phyloP scores from a whole-genome alignment of 2,797 vertebrate species.

The Hydrocynus forskahlii region DNA sequence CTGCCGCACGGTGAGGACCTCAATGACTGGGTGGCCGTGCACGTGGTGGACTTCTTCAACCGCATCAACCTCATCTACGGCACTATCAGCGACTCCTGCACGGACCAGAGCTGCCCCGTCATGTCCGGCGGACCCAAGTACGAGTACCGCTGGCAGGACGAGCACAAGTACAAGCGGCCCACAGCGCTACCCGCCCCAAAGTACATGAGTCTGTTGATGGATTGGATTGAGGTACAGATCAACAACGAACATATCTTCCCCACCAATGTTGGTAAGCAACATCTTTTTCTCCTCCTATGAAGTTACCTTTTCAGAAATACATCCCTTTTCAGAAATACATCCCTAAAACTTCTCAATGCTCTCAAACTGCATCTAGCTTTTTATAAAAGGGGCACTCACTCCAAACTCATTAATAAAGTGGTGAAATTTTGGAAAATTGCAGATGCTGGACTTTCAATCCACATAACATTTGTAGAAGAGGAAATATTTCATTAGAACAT shows the following conservation, averaged over 20 bases:
- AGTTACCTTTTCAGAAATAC: not conserved
- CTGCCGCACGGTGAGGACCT: conserved; percentile 81
- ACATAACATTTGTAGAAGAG: no score
- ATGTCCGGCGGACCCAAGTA: conserved; percentile 86
- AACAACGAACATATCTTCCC: conserved; percentile 86
- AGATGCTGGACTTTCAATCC: no score
- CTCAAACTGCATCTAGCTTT: no score
- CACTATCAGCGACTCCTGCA: conserved; percentile 86
- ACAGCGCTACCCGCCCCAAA: conserved; percentile 82
- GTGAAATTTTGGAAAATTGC: no score
- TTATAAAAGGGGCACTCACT: no score
- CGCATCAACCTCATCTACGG: conserved; percentile 88
- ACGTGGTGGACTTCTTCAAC: conserved; percentile 87
- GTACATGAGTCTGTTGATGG: conserved; percentile 88
- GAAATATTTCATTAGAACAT: no score
- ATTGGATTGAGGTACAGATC: conserved; percentile 87
- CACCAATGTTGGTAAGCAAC: conserved; percentile 62
- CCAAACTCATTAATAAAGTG: no score
- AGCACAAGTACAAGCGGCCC: conserved; percentile 84
- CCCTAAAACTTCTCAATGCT: no score
- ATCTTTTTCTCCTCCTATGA: not conserved
- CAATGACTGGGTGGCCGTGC: conserved; percentile 86
- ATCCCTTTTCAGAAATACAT: no score
- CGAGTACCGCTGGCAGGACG: conserved; percentile 86
- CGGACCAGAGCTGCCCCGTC: conserved; percentile 81